These are phyloP conservation scores for Belonocnema kinseyi DNA, from an alignment of 1,140 invertebrate genomes.

Conservation along the genomic window DNA sequence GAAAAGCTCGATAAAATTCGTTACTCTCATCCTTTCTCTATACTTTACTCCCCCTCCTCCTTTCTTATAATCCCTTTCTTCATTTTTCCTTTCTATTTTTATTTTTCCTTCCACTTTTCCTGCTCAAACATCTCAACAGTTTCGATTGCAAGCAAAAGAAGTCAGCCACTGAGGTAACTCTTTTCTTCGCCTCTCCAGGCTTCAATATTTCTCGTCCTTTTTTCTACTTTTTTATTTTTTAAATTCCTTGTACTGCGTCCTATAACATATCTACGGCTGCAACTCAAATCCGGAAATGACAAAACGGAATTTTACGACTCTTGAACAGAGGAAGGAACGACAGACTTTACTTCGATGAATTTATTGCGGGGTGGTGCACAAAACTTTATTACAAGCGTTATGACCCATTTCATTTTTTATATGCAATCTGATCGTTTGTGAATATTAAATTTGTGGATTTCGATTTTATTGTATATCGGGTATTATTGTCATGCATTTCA, in stretches of 20 bases:
- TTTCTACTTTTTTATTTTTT: slow-evolving; percentile 5
- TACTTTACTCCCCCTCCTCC: too few relatives aligned
- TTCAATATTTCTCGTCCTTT: slow-evolving; percentile 30
- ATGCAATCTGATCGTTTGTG: background rate
- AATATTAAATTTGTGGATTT: too few relatives aligned
- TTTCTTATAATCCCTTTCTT: background rate
- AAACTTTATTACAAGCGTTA: slow-evolving; percentile 16
- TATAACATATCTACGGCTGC: background rate
- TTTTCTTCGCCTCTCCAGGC: slow-evolving; percentile 11
- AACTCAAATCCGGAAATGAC: background rate
- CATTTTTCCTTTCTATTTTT: slow-evolving; percentile 12
- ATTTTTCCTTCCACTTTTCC: slow-evolving; percentile 34
- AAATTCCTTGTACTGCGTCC: slow-evolving; percentile 3
- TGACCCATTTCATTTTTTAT: slow-evolving; percentile 13
- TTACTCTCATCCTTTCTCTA: slow-evolving; percentile 38
- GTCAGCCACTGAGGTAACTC: slow-evolving; percentile 36
- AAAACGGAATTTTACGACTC: slow-evolving; percentile 15
- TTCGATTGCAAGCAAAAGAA: slow-evolving; percentile 37
- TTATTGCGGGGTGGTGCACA: background rate
- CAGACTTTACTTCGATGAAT: slow-evolving; percentile 9
- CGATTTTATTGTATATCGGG: too few relatives aligned
- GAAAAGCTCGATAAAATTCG: slow-evolving; percentile 56
- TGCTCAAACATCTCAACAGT: slow-evolving; percentile 31
- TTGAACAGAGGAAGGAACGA: slow-evolving; percentile 2
- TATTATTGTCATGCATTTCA: too few relatives aligned